These are phyloP conservation scores for Mythimna ferrago DNA, from an alignment of 2,888 invertebrate genomes.

Conservation along the genomic window DNA sequence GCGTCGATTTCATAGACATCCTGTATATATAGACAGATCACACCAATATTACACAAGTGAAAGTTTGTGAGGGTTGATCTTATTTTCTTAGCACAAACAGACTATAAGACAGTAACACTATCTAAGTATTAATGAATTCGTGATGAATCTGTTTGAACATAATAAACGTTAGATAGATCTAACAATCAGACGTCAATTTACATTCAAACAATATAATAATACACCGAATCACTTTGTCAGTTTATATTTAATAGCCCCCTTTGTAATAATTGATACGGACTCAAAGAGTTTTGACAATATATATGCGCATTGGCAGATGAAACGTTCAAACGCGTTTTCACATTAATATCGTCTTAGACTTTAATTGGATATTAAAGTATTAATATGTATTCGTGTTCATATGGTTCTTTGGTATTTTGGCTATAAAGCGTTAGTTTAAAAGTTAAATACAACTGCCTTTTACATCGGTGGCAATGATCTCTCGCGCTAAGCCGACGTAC, in stretches of 20 bases:
- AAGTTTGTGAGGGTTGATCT: too few relatives aligned
- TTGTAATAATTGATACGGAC: slow-evolving; percentile 41
- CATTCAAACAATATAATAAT: slow-evolving; percentile 12
- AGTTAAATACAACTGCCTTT: too few relatives aligned
- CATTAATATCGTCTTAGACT: slow-evolving; percentile 25
- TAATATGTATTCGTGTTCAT: not conserved
- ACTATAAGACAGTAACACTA: too few relatives aligned
- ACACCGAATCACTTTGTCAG: slow-evolving; percentile 2
- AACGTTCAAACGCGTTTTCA: slow-evolving; percentile 1
- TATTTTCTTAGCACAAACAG: too few relatives aligned
- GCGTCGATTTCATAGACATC: too few relatives aligned
- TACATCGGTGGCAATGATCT: too few relatives aligned
- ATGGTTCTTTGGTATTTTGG: too few relatives aligned
- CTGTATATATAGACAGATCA: too few relatives aligned
- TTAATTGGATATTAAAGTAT: slow-evolving; percentile 29
- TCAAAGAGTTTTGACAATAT: slow-evolving; percentile 46
- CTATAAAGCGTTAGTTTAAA: too few relatives aligned
- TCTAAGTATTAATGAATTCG: not conserved
- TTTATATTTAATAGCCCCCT: slow-evolving; percentile 2
- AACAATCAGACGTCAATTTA: not conserved
- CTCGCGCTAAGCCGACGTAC: too few relatives aligned
- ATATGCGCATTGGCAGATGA: slow-evolving; percentile 7
- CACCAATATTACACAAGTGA: too few relatives aligned
- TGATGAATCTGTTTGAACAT: too few relatives aligned
- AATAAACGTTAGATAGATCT: not conserved